Conservation (phyloP, 92 coral and sea anemone genomes). For the Paragorgia papillata region DNA sequence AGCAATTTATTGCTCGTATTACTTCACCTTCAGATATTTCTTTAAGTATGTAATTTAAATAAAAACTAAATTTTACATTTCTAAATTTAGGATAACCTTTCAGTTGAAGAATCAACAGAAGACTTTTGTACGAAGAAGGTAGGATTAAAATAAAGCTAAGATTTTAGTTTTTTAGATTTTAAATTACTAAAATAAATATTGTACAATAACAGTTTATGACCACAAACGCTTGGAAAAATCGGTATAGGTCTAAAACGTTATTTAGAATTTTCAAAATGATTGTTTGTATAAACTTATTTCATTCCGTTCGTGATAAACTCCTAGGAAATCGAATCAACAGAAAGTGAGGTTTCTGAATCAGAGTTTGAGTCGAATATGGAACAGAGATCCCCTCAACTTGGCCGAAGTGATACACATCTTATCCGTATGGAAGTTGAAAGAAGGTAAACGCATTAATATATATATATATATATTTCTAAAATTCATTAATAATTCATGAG, state of each 20-base stretch:
- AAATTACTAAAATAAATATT: too few species aligned
- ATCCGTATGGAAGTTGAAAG: background rate
- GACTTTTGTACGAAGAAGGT: background rate
- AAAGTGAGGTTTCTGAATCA: background rate
- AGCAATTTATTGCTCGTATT: too few species aligned
- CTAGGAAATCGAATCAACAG: background rate
- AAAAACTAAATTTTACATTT: background rate
- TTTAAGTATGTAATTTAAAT: too few species aligned
- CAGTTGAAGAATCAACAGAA: background rate
- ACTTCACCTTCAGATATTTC: too few species aligned
- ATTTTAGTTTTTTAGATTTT: too few species aligned
- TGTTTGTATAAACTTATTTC: too few species aligned
- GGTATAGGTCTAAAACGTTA: too few species aligned
- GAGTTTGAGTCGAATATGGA: background rate
- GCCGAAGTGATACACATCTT: background rate
- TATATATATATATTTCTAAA: background rate
- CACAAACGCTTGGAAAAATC: too few species aligned
- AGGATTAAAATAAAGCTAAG: background rate
- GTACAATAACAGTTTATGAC: too few species aligned
- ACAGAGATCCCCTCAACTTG: background rate
- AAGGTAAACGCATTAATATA: background rate
- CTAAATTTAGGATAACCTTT: background rate
- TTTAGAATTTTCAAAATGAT: too few species aligned
- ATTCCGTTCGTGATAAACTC: too few species aligned
- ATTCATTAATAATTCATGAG: too few species aligned